Evolutionary conservation across 64 coral and sea anemone genomes (phyloP), one percentile per base, ranked within the genome.

Genomic region (Montipora efflorescens): DNA sequence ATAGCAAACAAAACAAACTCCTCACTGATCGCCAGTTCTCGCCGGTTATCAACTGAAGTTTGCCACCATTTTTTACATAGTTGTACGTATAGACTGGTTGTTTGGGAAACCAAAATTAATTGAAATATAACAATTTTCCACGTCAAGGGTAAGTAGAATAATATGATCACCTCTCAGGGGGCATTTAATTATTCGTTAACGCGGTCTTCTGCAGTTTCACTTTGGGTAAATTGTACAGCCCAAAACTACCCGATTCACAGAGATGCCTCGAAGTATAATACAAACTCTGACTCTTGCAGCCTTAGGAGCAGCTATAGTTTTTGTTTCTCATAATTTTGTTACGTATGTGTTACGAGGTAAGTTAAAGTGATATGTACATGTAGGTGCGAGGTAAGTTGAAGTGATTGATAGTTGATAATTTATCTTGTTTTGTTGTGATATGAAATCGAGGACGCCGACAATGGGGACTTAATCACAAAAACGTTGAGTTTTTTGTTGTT

Each of bases 341-440:
- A 55, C 71, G 53, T 92, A 92, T 92, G 20, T 92, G 59, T 85
- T 92, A 22, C 64, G 58, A 92, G 90, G 90, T 92, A 78, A 85
- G 80, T 70, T 3, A 7, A 21, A 6, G 11, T 57, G 10, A 57
- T 11, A 8, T 57, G 6, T 57, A 8, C 53, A 6, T 57, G 6
- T 8, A 11, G 53, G 11, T 57, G 53, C 11, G 11, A 57, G 6
- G 6, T 57, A 6, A 57, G 7, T 57, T 57, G 6, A 11, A 11
- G 11, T 57, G 53, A 57, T 11, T 6, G 7, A 6, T 57, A 57
- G 53, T 57, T 36, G 36, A 36, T 36, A 36, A 28, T 28, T 28
- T 15, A 5, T 8, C 14, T 9, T 20, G 36, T 11, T 57, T 57
- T 11, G 5, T 57, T 57, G 73, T 20, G 73, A 75, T 75, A 57